phyloP scores from a whole-genome alignment of 2,113 vertebrate genomes.

The Sphyrna mokarran region DNA sequence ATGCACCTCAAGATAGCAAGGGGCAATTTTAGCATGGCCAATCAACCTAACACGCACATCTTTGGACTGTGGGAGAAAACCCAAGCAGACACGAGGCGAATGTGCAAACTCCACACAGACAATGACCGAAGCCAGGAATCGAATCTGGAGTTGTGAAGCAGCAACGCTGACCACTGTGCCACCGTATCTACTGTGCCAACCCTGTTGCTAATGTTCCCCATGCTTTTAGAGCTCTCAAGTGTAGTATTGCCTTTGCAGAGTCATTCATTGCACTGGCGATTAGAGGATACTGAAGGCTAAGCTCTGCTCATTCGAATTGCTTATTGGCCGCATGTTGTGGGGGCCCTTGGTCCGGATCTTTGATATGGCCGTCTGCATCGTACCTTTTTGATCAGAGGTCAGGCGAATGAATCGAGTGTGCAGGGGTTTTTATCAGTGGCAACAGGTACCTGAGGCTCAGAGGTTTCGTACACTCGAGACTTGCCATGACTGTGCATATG shows the following conservation, averaged over 20 bases:
- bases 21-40: too few species aligned
- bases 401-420: not conserved
- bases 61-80: too few species aligned
- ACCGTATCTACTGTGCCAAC: not conserved
- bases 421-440: not conserved
- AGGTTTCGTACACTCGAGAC: conserved; percentile 51
- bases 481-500: conserved; percentile 66
- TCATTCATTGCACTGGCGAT: not conserved
- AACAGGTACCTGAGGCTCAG: not conserved
- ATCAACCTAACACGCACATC: too few species aligned
- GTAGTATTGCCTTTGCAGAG: too few species aligned
- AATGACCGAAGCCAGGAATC: too few species aligned
- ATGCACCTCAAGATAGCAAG: too few species aligned
- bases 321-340: not conserved
- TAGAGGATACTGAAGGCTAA: too few species aligned
- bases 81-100: too few species aligned
- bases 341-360: not conserved
- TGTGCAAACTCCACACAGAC: too few species aligned
- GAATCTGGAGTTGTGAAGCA: too few species aligned
- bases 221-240: not conserved
- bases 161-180: too few species aligned
- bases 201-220: not conserved
- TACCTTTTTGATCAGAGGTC: not conserved
- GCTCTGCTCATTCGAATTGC: not conserved
- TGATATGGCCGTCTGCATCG: not conserved